Evolutionary conservation across 1,140 invertebrate species (phyloP), one percentile per base, ranked within the genome.

Genomic region (Odontomachus brunneus): DNA sequence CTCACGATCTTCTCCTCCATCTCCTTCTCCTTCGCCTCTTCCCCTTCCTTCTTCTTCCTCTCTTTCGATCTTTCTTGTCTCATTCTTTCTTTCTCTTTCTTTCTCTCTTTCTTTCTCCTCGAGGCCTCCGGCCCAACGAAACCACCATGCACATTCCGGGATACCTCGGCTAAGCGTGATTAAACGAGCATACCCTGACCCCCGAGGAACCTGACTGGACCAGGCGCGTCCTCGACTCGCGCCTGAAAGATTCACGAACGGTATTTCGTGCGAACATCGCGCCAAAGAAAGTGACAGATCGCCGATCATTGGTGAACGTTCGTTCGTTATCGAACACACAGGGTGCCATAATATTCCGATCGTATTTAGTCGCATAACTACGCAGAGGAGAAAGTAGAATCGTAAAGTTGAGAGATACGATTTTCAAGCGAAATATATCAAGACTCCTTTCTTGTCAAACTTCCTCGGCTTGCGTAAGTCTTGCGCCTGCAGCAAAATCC

Each of bases 1-100:
- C 76, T 88, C 83, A 84, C 84, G 63, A 87, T 90, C 83, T 90
- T 74, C 15, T 49, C 59, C 65, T 53, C 60, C 75, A 17, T 73
- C 73, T 59, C 65, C 81, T 84, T 57, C 76, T 82, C 72, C 26
- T 62, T 51, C 69, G 76, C 14, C 59, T 24, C 55, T 24, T 76
- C n/a, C 55, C 19, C 78, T 17, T 83, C 44, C n/a, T 55, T 19
- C 59, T 2, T 57, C 49, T 22, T 75, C 17, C 82, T 17, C 2
- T 33, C 29, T 33, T 33, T 33, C 29, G 5, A 33, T 33, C 5
- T 33, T 33, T 33, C 29, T 33, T 66, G n/a, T 57, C 44, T 24
- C 26, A 55, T 15, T 75, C 71, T 48, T 19, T 17, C 49, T 62
- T 2, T 29, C 51, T 15, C 7, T 62, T 24, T 19, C 15, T 60